A percentile compares a stretch with the other conserved stretches of the same genome.
Conservation (phyloP, 1,140 invertebrate species). For the Ceratitis capitata region DNA sequence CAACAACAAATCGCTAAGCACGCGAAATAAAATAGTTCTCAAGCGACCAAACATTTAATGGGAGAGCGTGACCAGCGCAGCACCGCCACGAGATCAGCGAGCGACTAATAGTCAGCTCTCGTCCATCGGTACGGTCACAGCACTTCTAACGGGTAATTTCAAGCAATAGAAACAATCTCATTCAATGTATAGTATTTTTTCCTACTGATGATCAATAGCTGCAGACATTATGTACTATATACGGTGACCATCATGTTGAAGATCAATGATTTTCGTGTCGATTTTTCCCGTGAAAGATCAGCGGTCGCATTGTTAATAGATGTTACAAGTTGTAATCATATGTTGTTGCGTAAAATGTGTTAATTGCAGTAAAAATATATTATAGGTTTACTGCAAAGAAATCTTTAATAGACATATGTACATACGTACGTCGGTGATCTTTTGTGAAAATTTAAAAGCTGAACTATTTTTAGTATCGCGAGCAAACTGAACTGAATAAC, state of each 20-base stretch:
- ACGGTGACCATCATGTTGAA: neutral
- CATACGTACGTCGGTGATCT: neutral
- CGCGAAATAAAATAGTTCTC: neutral
- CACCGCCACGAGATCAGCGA: neutral
- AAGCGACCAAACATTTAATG: neutral
- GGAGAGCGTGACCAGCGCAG: neutral
- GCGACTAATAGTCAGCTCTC: conserved; percentile 15
- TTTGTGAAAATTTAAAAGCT: conserved; percentile 1
- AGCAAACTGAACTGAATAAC: conserved; percentile 4
- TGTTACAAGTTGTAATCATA: neutral
- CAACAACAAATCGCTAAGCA: neutral
- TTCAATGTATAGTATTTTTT: neutral
- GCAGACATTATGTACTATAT: neutral
- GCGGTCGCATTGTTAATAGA: conserved; percentile 4
- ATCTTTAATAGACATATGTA: neutral
- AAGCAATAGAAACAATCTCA: neutral
- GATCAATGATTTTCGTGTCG: neutral
- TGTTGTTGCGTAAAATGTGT: conserved; percentile 30
- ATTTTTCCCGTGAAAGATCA: neutral
- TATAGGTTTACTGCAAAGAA: neutral
- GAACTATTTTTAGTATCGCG: conserved; percentile 22
- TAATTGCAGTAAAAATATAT: conserved; percentile 1
- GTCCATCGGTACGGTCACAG: neutral
- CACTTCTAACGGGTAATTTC: conserved; percentile 24
- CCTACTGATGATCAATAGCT: neutral